A percentile compares a stretch with the other conserved stretches of the same genome.
Evolutionary conservation across 2,888 invertebrate species (phyloP).

Genomic region (Metallyticus violacea): DNA sequence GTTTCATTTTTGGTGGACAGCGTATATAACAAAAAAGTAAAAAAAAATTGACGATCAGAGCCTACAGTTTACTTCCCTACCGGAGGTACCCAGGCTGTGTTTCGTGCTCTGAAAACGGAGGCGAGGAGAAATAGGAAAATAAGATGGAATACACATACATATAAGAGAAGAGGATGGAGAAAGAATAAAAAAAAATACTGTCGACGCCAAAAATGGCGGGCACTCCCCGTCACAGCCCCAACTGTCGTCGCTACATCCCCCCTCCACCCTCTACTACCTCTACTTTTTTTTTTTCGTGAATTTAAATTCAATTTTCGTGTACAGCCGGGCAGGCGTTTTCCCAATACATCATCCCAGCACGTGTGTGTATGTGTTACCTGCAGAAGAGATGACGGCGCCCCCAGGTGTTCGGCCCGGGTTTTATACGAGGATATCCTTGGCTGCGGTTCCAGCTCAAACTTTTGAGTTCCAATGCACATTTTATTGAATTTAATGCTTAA

Average conservation of each 20-base stretch:
- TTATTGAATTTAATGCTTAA: no score
- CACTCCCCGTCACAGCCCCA: neutral
- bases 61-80: no score
- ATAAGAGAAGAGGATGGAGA: neutral
- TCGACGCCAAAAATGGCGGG: conserved; percentile 16
- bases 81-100: no score
- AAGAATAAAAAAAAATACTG: neutral
- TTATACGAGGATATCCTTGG: no score
- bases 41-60: no score
- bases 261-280: neutral
- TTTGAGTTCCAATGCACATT: no score
- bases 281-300: conserved; percentile 29
- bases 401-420: neutral
- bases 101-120: no score
- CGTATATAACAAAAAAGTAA: no score
- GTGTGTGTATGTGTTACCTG: neutral
- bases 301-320: conserved; percentile 34
- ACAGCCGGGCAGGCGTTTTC: conserved; percentile 23
- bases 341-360: conserved; percentile 30
- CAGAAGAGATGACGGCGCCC: neutral
- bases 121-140: neutral
- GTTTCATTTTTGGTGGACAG: no score
- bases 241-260: neutral
- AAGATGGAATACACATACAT: neutral
- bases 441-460: no score